Conservation (phyloP, 2,797 vertebrate genomes). For the Chelon auratus region DNA sequence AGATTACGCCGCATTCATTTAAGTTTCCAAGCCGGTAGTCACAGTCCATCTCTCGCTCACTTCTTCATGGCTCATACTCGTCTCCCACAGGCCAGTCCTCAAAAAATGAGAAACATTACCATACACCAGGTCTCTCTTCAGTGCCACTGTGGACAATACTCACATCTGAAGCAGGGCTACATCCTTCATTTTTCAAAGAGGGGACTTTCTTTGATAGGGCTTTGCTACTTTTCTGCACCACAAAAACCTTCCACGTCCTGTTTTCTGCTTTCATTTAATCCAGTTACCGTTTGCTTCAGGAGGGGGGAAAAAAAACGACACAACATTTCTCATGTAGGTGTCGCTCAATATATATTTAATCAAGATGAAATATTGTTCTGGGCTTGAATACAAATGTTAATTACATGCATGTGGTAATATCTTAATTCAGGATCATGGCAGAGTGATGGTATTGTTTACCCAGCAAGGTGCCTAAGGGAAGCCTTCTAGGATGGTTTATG, state of each 20-base stretch:
- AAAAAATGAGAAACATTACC: slow-evolving; percentile 20
- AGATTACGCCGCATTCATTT: slow-evolving; percentile 58
- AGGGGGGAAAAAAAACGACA: neutral
- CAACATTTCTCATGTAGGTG: slow-evolving; percentile 46
- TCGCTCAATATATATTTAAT: slow-evolving; percentile 67
- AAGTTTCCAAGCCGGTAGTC: slow-evolving; percentile 41
- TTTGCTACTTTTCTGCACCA: slow-evolving; percentile 60
- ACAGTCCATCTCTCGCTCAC: slow-evolving; percentile 40
- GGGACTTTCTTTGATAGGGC: slow-evolving; percentile 42
- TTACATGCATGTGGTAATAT: slow-evolving; percentile 73
- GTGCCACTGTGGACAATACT: slow-evolving; percentile 46
- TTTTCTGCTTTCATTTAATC: slow-evolving; percentile 60
- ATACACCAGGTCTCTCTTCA: slow-evolving; percentile 31
- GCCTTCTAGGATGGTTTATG: slow-evolving; percentile 74
- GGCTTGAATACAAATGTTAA: slow-evolving; percentile 74
- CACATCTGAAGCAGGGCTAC: slow-evolving; percentile 44
- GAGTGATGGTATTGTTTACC: slow-evolving; percentile 76
- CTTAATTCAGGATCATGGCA: slow-evolving; percentile 70
- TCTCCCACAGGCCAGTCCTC: slow-evolving; percentile 28
- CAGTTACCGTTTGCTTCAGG: slow-evolving; percentile 30
- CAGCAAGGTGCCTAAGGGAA: slow-evolving; percentile 66
- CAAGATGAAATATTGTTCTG: slow-evolving; percentile 63
- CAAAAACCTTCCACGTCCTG: slow-evolving; percentile 58
- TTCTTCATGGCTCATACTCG: slow-evolving; percentile 32
- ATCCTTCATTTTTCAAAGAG: slow-evolving; percentile 29